Evolutionary conservation across 2,113 vertebrate genomes (phyloP).

Genomic region (Urocolius indicus): DNA sequence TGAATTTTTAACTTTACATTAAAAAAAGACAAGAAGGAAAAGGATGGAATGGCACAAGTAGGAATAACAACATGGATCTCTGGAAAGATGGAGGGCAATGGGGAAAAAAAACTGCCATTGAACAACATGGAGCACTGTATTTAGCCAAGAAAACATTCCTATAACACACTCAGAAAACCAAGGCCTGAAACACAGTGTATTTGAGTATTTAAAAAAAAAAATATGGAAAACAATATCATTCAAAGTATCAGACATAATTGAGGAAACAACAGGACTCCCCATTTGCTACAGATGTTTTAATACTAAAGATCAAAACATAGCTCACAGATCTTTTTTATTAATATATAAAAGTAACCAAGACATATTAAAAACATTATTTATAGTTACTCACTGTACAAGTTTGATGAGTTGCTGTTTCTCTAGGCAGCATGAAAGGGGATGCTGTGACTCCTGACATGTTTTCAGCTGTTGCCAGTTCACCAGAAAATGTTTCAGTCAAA

Average conservation of each 20-base stretch:
- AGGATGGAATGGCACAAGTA: neutral
- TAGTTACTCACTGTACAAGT: conserved; percentile 76
- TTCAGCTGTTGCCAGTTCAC: conserved; percentile 21
- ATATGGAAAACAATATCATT: neutral
- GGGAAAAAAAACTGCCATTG: neutral
- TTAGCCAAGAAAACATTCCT: neutral
- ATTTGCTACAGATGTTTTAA: neutral
- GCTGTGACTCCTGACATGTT: neutral
- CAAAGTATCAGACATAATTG: neutral
- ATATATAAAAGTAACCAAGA: neutral
- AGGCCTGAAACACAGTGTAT: neutral
- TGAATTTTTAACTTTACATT: neutral
- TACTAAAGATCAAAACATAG: neutral
- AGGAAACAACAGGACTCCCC: neutral
- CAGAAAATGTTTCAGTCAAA: conserved; percentile 35
- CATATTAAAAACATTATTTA: neutral
- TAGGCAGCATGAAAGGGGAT: neutral
- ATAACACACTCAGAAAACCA: neutral
- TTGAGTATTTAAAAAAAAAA: neutral
- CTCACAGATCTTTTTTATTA: neutral
- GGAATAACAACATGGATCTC: neutral
- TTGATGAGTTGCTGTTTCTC: conserved; percentile 25
- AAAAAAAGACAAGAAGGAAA: neutral
- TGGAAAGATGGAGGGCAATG: rapidly evolving
- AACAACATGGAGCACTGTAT: neutral